Conservation (phyloP, 2,888 invertebrate species). For the Caenorhabditis sulstoni region DNA sequence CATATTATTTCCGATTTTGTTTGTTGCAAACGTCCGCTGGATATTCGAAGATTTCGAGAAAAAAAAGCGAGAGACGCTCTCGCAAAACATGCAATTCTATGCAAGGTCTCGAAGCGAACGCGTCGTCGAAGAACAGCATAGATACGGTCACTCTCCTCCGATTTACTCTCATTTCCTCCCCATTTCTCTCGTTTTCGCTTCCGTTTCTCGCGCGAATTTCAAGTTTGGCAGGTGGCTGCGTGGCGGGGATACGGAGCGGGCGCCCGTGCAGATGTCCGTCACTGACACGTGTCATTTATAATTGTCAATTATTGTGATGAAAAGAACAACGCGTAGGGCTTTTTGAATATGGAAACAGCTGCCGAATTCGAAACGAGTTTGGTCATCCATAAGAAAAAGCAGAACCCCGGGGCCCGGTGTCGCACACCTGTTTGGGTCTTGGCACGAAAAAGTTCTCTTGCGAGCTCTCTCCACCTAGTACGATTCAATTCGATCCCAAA, state of each 20-base stretch:
- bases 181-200: background rate
- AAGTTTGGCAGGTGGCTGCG: conserved; percentile 42
- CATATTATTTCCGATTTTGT: no score
- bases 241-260: background rate
- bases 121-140: no score
- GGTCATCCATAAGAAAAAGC: background rate
- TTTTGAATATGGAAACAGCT: conserved; percentile 22
- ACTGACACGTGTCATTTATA: conserved; percentile 54
- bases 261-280: conserved; percentile 41
- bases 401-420: conserved; percentile 1
- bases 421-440: conserved; percentile 1
- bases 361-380: background rate
- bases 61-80: no score
- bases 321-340: conserved; percentile 17
- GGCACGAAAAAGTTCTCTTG: background rate
- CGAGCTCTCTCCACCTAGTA: background rate
- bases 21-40: no score
- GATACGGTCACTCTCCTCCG: background rate
- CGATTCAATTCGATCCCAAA: background rate
- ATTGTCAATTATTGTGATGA: conserved; percentile 51
- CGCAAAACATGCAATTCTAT: no score
- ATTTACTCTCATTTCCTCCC: background rate
- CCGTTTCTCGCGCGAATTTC: conserved; percentile 1
- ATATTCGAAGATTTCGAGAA: no score
- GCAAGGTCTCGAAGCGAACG: no score